A percentile compares a stretch with the other conserved stretches of the same genome.
These are phyloP conservation scores for Ceratosolen fusciceps DNA, from an alignment of 1,140 invertebrate genomes.

Conservation along the genomic window DNA sequence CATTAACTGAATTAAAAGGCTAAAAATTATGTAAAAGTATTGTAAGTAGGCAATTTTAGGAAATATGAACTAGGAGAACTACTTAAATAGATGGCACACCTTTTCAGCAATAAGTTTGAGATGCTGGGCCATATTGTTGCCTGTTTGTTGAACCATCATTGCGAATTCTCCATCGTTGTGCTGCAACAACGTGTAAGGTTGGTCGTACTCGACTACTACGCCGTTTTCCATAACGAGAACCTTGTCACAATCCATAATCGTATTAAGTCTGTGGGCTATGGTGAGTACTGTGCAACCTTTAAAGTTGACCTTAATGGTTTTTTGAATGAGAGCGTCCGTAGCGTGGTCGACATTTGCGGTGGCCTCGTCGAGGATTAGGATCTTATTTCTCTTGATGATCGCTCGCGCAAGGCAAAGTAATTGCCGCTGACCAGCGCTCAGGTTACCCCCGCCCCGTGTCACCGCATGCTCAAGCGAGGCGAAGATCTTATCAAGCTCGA, in stretches of 20 bases:
- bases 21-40: too few relatives aligned
- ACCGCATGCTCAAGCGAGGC: slow-evolving; percentile 77
- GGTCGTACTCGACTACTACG: slow-evolving; percentile 73
- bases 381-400: slow-evolving; percentile 82
- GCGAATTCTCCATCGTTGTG: slow-evolving; percentile 61
- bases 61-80: too few relatives aligned
- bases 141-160: slow-evolving; percentile 71
- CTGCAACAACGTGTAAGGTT: slow-evolving; percentile 73
- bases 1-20: too few relatives aligned
- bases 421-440: slow-evolving; percentile 89
- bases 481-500: slow-evolving; percentile 76
- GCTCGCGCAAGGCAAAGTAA: slow-evolving; percentile 88
- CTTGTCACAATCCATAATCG: slow-evolving; percentile 72
- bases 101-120: slow-evolving; percentile 67
- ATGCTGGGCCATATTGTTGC: slow-evolving; percentile 62
- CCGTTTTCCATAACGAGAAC: slow-evolving; percentile 71
- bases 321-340: slow-evolving; percentile 78
- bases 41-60: too few relatives aligned
- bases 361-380: slow-evolving; percentile 81
- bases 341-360: slow-evolving; percentile 80
- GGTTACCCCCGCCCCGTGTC: slow-evolving; percentile 82
- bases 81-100: slow-evolving; percentile 54
- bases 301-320: slow-evolving; percentile 76
- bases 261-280: slow-evolving; percentile 74
- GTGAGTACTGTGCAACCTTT: slow-evolving; percentile 77